A percentile compares a stretch with the other conserved stretches of the same genome.
Evolutionary conservation across 2,113 vertebrate genomes (phyloP).

Genomic region (Rhynchomys soricoides): DNA sequence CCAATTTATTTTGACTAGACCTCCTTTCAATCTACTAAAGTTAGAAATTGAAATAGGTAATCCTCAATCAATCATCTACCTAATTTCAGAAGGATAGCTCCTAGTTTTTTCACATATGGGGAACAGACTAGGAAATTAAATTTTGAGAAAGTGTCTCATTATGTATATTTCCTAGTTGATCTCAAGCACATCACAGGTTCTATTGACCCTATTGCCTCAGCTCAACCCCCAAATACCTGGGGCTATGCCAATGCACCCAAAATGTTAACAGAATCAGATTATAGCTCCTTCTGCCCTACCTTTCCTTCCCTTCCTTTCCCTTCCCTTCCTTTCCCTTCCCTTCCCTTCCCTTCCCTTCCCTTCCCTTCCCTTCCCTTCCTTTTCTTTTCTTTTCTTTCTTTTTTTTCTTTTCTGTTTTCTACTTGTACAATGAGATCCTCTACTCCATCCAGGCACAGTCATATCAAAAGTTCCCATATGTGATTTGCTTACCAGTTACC

Average conservation of each 20-base stretch:
- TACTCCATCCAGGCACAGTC: not conserved
- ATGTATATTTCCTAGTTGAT: not conserved
- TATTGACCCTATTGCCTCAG: not conserved
- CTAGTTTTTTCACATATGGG: constrained; percentile 36
- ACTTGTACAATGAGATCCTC: not conserved
- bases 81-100: not conserved
- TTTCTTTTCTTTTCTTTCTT: not conserved
- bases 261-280: not conserved
- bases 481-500: not conserved
- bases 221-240: too few species aligned
- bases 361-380: not conserved
- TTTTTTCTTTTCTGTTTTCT: not conserved
- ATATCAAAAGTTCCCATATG: not conserved
- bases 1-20: constrained; percentile 25
- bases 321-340: not conserved
- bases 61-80: not conserved
- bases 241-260: not conserved
- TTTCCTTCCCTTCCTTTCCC: not conserved
- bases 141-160: not conserved
- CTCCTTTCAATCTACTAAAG: constrained; percentile 10
- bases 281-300: not conserved
- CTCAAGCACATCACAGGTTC: not conserved
- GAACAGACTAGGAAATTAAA: not conserved
- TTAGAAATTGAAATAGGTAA: not conserved
- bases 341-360: not conserved